phyloP scores from a whole-genome alignment of 2,888 invertebrate genomes.

The Nephrotoma guestfalica region DNA sequence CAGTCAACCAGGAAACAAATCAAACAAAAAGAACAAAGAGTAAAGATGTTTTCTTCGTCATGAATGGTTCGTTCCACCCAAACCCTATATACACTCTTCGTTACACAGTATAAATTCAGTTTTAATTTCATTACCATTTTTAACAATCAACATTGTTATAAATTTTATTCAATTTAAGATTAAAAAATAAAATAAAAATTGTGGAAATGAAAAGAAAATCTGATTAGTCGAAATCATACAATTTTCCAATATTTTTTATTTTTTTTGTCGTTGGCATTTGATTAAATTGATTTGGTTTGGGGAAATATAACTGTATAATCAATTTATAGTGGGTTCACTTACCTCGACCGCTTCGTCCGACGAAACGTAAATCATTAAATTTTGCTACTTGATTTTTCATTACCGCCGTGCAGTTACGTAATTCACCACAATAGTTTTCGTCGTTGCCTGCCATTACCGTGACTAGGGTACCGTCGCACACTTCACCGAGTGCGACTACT shows the following conservation, averaged over 20 bases:
- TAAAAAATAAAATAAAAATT: neutral
- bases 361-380: conserved; percentile 94
- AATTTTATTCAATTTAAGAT: neutral
- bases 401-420: conserved; percentile 83
- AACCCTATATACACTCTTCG: neutral
- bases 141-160: neutral
- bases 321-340: conserved; percentile 26
- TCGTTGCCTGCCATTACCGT: conserved; percentile 92
- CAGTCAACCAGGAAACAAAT: neutral
- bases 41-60: neutral
- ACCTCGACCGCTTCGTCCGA: conserved; percentile 95
- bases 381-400: conserved; percentile 97
- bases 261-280: neutral
- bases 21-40: neutral
- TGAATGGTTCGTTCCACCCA: neutral
- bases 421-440: conserved; percentile 89
- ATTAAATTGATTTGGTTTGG: neutral
- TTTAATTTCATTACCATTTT: neutral
- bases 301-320: neutral
- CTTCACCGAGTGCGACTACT: conserved; percentile 82
- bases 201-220: neutral
- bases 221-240: neutral
- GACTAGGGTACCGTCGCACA: conserved; percentile 87
- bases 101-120: neutral
- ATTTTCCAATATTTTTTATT: neutral